These are phyloP conservation scores for Dryocosmus kuriphilus DNA, from an alignment of 2,888 invertebrate genomes.

Conservation along the genomic window DNA sequence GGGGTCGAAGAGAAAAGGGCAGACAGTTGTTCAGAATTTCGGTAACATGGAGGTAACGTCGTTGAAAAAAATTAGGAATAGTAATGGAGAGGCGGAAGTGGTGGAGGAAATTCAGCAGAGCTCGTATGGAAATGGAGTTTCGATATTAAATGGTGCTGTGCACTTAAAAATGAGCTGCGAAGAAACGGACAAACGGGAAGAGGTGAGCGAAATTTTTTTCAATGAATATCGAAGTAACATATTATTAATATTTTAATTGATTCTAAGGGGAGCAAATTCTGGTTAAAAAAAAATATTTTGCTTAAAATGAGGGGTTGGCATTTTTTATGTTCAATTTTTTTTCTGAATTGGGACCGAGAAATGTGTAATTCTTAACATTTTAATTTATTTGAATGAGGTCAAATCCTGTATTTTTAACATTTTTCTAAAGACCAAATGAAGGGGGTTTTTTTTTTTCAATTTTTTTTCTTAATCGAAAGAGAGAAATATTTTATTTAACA, in stretches of 20 bases:
- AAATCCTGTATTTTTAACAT: too few relatives aligned
- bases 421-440: too few relatives aligned
- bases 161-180: slow-evolving; percentile 74
- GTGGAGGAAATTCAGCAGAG: slow-evolving; percentile 11
- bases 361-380: too few relatives aligned
- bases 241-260: too few relatives aligned
- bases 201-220: slow-evolving; percentile 57
- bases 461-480: background rate
- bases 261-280: too few relatives aligned
- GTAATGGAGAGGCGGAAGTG: slow-evolving; percentile 7
- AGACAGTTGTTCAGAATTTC: slow-evolving; percentile 13
- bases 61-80: slow-evolving; percentile 20
- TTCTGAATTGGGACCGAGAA: too few relatives aligned
- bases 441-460: too few relatives aligned
- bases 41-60: slow-evolving; percentile 7
- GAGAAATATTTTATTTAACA: too few relatives aligned
- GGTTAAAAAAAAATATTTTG: too few relatives aligned
- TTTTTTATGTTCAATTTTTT: too few relatives aligned
- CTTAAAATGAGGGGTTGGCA: too few relatives aligned
- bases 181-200: slow-evolving; percentile 71
- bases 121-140: slow-evolving; percentile 63
- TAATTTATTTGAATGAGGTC: too few relatives aligned
- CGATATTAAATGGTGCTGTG: slow-evolving; percentile 68
- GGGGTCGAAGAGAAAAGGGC: slow-evolving; percentile 43
- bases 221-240: background rate